A percentile compares a stretch with the other conserved stretches of the same genome.
Conservation (phyloP, 2,888 invertebrate species). For the Laspeyria flexula region DNA sequence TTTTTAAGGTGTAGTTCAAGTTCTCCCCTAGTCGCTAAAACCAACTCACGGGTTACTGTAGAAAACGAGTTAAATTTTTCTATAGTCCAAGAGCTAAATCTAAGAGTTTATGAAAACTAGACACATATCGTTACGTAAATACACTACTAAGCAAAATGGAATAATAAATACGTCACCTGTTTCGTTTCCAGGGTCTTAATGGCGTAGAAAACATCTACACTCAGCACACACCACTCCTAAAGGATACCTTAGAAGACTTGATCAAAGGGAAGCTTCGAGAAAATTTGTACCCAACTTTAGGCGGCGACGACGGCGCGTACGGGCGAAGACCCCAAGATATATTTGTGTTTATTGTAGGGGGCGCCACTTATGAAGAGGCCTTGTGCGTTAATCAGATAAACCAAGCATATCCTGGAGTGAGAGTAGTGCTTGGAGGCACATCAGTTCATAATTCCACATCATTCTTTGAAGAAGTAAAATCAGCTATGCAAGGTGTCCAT, state of each 20-base stretch:
- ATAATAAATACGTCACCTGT: background rate
- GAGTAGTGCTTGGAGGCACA: constrained; percentile 96
- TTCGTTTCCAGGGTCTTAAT: constrained; percentile 88
- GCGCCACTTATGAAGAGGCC: constrained; percentile 98
- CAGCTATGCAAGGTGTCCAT: constrained; percentile 88
- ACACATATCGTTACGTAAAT: too few relatives aligned
- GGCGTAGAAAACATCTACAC: constrained; percentile 99
- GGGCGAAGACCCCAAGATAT: constrained; percentile 94
- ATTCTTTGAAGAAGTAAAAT: constrained; percentile 91
- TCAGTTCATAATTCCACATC: constrained; percentile 94
- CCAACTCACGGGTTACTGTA: too few relatives aligned
- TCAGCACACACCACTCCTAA: constrained; percentile 97
- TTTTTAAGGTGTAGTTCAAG: too few relatives aligned
- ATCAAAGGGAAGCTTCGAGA: constrained; percentile 96
- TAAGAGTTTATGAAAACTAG: too few relatives aligned
- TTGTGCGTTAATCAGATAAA: constrained; percentile 92
- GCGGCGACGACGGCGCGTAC: constrained; percentile 82
- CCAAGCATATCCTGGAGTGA: constrained; percentile 88
- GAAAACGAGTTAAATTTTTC: too few relatives aligned
- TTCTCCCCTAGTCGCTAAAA: too few relatives aligned
- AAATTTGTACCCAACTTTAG: constrained; percentile 93
- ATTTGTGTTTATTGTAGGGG: constrained; percentile 98
- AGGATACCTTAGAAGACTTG: constrained; percentile 95
- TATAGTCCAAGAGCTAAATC: too few relatives aligned
- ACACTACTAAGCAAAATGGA: too few relatives aligned